phyloP scores from a whole-genome alignment of 2,888 invertebrate genomes.

The Chalcosyrphus nemorum region DNA sequence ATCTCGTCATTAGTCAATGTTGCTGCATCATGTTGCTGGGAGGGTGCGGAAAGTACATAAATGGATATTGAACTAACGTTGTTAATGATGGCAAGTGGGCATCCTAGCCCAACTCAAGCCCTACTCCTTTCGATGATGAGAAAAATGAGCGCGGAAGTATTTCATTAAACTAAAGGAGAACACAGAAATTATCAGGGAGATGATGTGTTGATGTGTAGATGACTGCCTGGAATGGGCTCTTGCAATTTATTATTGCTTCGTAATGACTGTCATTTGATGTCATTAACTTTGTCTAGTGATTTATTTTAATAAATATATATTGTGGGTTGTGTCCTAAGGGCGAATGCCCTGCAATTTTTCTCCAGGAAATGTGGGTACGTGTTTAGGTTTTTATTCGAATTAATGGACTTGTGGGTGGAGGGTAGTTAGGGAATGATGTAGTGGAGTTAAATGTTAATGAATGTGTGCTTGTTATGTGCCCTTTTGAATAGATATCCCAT shows the following conservation, averaged over 20 bases:
- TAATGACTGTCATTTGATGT: slow-evolving; percentile 45
- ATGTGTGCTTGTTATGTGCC: too few relatives aligned
- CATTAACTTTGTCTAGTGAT: slow-evolving; percentile 56
- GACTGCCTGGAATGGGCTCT: background rate
- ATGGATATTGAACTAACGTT: slow-evolving; percentile 43
- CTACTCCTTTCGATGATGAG: slow-evolving; percentile 50
- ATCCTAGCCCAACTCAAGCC: slow-evolving; percentile 17
- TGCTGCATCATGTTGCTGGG: slow-evolving; percentile 62
- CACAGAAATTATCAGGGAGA: slow-evolving; percentile 8
- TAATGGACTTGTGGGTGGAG: slow-evolving; percentile 1
- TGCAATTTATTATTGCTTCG: slow-evolving; percentile 26
- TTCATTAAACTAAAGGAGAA: slow-evolving; percentile 46
- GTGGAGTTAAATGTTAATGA: too few relatives aligned
- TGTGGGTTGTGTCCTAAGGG: background rate
- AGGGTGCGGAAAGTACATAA: slow-evolving; percentile 5
- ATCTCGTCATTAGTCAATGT: slow-evolving; percentile 69
- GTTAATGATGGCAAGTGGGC: slow-evolving; percentile 43
- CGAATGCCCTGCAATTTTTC: background rate
- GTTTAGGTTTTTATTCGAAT: slow-evolving; percentile 11
- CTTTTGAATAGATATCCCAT: too few relatives aligned
- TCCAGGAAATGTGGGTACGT: background rate
- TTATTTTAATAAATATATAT: slow-evolving; percentile 51
- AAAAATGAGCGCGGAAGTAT: slow-evolving; percentile 63
- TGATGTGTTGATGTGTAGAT: slow-evolving; percentile 8
- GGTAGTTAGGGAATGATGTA: background rate